Evolutionary conservation across 1,140 invertebrate species (phyloP), one percentile per base, ranked within the genome.

Genomic region (Scaptomyza pallida): DNA sequence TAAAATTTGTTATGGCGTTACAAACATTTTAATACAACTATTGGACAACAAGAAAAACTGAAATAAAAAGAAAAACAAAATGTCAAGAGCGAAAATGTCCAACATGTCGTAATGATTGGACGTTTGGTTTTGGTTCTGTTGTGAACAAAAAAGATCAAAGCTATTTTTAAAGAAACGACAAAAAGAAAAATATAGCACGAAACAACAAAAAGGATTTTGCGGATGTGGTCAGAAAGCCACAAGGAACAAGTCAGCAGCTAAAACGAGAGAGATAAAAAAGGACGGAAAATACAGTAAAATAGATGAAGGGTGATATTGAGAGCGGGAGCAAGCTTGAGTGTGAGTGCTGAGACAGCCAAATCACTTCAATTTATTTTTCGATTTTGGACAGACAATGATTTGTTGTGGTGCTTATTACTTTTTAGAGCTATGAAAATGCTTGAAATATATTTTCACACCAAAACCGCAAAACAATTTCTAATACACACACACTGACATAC

Each of bases 321-420:
- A 37, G 26, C 8, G 1, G 26, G 26, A 9, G 26, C 26, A 30
- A 9, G 6, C 2, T 2, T 9, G 26, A 30, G 8, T 9, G 40
- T 19, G 33, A 13, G n/a, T 16, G 3, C 17, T 21, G 17, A 51
- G 44, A 57, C 30, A 51, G 50, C 26, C 16, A 40, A 30, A 83
- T 83, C 80, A 83, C 78, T 76, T 83, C 80, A 83, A 83, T 83
- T 83, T 83, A 85, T 85, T 80, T 83, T 85, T 78, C 63, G 72
- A 83, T 85, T 86, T 76, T 15, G 19, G 40, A 65, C 52, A 35
- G 61, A 71, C 72, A 85, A 72, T 85, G 80, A 80, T 79, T 83
- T 68, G 35, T 55, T 65, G 51, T 75, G 60, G 43, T 70, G 48
- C 54, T 13, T 75, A 65, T 50, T 70, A 68, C 30, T 51, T 41